Base-by-base conservation (phyloP, 1,140 invertebrate species). In the Bombus turneri region DNA sequence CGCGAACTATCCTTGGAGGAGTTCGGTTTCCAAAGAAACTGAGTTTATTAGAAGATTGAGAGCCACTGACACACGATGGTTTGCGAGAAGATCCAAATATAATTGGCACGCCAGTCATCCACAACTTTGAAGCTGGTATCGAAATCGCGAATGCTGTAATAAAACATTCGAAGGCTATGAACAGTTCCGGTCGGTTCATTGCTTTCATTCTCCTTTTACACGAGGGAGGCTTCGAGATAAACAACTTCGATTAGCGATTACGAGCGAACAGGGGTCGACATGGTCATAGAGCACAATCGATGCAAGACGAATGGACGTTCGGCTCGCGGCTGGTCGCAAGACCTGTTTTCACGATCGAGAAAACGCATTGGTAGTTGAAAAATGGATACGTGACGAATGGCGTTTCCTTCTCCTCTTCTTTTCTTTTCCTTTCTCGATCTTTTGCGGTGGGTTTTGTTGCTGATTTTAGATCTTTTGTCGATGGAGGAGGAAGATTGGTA, bases 201-300 rank as follows among this genome's bases (percentile, higher is more conserved):
- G 25, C 47, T 72, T 34, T 80, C 15, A 22, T 59, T 69, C 80
- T 39, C 1, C 31, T 81, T 84, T 43, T 71, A 39, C 66, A 37
- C 53, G 57, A 43, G 62, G 31, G 77, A 73, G n/a, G 28, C 18
- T 22, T 62, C 82, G 85, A 88, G 88, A 91, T 91, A 85, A 91
- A 90, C 77, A 90, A 84, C 76, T 84, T 80, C 86, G 90, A 91
- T 90, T 86, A 90, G 86, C 86, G 86, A 90, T 91, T 87, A 88
- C 88, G 82, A 88, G 83, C 75, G 64, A 81, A 81, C 69, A 66
- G 85, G 77, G 85, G 85, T 90, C 90, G 89, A 90, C 85, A 90
- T 83, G 89, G 81, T 88, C 89, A 90, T 87, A 86, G 87, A 91
- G 76, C 87, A 79, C 83, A 78, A 69, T 84, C 81, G 83, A 86